Evolutionary conservation across 2,888 invertebrate species (phyloP).

Genomic region (Macrophya annulata): DNA sequence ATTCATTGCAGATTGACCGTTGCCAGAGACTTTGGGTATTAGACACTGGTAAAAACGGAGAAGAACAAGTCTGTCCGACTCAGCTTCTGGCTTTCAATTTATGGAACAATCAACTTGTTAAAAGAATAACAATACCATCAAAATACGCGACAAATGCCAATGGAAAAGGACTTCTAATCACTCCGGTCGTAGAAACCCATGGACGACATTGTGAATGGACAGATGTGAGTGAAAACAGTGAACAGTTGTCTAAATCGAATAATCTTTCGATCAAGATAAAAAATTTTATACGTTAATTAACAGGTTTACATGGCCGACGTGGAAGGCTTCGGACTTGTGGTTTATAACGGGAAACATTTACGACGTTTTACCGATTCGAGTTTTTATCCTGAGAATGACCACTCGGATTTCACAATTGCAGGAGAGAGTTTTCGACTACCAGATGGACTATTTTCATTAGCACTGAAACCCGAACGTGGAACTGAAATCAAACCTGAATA

Average conservation of each 20-base stretch:
- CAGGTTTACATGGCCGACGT: constrained; percentile 69
- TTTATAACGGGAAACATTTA: constrained; percentile 59
- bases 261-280: neutral
- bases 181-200: constrained; percentile 66
- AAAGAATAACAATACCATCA: neutral
- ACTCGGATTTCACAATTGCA: constrained; percentile 67
- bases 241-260: neutral
- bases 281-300: neutral
- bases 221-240: constrained; percentile 61
- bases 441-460: constrained; percentile 87
- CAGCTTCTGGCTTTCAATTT: constrained; percentile 89
- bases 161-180: constrained; percentile 65
- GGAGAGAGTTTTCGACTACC: constrained; percentile 85
- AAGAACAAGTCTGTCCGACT: constrained; percentile 84
- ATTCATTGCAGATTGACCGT: constrained; percentile 83
- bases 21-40: constrained; percentile 87
- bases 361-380: constrained; percentile 64
- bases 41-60: constrained; percentile 86
- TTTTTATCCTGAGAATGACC: constrained; percentile 59
- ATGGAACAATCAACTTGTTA: constrained; percentile 75
- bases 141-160: neutral
- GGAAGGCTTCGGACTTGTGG: constrained; percentile 63
- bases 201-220: constrained; percentile 60
- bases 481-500: neutral
- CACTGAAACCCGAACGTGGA: constrained; percentile 80